Evolutionary conservation across 2,113 vertebrate genomes (phyloP), one percentile per base, ranked within the genome.

Genomic region (Limnothrissa miodon): DNA sequence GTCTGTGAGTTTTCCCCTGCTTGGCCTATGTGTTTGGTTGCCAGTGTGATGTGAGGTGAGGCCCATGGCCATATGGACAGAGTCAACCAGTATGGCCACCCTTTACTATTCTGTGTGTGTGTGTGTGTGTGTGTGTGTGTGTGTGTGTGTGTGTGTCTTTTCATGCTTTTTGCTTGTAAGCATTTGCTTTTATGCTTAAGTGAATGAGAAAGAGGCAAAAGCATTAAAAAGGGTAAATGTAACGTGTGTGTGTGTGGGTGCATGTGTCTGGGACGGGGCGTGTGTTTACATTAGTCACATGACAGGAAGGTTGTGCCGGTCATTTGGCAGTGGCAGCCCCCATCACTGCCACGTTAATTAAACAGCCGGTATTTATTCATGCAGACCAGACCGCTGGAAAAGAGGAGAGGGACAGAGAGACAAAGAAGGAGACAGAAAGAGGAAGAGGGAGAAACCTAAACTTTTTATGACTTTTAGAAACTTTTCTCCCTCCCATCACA

Each of bases 261-360:
- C 9, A 25, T 10, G 59, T 10, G 59, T 1, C 4, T 10, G 59
- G 5, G 59, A 0, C 8, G 8, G 59, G 6, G 59, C 1, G 80
- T 25, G 25, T 10, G 29, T 10, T 10, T 39, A 39, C 83, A 39
- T 45, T 74, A 84, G 56, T 80, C 83, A 84, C 83, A 74, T 84
- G 83, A 70, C 48, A 42, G 79, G 79, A 81, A 74, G 39, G 25
- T 45, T 59, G 62, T 6, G n/a, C 7, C 59, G 45, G 51, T 45
- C 81, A 53, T 51, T 83, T 86, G 78, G 80, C 79, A 86, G n/a
- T 83, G 84, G 78, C 83, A 81, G 79, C 39, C 66, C 44, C 66
- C 39, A 82, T 87, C 83, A 81, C 23, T 42, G 70, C 70, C 23
- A 42, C 44, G 81, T 78, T 87, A 87, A 88, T 88, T 90, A 87